Conservation (phyloP, 2,113 vertebrate genomes). For the Muntiacus reevesi region DNA sequence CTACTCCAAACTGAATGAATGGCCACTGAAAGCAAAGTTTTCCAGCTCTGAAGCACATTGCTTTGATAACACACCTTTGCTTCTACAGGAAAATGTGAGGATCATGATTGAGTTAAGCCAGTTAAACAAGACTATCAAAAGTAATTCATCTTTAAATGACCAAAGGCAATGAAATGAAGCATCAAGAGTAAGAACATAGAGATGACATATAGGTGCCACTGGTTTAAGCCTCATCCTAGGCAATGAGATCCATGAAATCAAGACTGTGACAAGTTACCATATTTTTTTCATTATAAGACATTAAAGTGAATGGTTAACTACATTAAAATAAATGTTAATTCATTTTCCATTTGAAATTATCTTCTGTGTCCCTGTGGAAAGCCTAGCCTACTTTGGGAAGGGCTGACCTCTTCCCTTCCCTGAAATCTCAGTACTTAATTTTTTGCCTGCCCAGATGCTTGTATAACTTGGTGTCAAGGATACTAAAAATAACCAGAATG, state of each 20-base stretch:
- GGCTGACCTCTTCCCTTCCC: neutral
- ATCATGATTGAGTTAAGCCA: neutral
- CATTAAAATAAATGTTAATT: neutral
- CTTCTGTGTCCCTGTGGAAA: neutral
- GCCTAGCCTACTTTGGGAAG: neutral
- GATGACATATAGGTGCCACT: too few relatives aligned
- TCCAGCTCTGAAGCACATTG: neutral
- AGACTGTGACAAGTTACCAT: neutral
- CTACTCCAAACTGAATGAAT: neutral
- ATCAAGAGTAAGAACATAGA: neutral
- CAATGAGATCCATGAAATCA: neutral
- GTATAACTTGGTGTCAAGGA: neutral
- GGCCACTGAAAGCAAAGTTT: neutral
- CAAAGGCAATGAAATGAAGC: neutral
- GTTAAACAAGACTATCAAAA: neutral
- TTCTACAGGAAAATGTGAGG: neutral
- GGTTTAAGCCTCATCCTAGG: neutral
- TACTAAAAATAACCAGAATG: neutral
- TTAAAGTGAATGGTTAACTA: neutral
- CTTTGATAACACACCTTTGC: neutral
- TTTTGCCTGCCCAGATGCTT: neutral
- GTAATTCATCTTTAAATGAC: neutral
- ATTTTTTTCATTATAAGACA: neutral
- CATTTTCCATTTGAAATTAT: neutral
- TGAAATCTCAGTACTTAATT: neutral